A percentile compares a stretch with the other conserved stretches of the same genome.
These are phyloP conservation scores for Steinernema carpocapsae DNA, from an alignment of 2,888 invertebrate species.

Conservation along the genomic window DNA sequence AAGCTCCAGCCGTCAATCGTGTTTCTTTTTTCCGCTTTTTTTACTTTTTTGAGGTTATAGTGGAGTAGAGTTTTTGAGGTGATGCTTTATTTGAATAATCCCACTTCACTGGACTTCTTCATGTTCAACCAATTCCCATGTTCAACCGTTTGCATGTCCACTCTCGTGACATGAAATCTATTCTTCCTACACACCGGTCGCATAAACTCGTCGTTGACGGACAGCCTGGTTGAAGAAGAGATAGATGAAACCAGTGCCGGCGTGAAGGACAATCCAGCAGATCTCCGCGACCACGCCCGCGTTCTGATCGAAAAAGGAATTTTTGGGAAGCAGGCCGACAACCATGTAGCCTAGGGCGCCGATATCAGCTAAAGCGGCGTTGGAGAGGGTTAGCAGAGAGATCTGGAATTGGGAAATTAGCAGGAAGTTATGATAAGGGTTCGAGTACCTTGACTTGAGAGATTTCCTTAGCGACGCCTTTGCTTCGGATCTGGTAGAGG, in stretches of 20 bases:
- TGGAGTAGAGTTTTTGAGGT: too few relatives aligned
- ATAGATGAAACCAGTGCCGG: constrained; percentile 9
- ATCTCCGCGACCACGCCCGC: constrained; percentile 3
- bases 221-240: constrained; percentile 18
- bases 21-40: too few relatives aligned
- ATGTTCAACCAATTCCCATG: too few relatives aligned
- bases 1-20: too few relatives aligned
- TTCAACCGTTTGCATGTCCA: too few relatives aligned
- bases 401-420: not conserved
- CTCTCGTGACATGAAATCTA: too few relatives aligned
- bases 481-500: not conserved
- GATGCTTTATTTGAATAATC: too few relatives aligned
- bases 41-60: too few relatives aligned
- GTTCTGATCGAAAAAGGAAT: constrained; percentile 1
- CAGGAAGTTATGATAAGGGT: not conserved
- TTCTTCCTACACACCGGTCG: not conserved
- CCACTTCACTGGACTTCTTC: too few relatives aligned
- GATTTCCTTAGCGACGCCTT: not conserved
- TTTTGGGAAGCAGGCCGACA: not conserved
- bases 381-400: constrained; percentile 16
- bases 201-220: not conserved
- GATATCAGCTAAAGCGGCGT: not conserved
- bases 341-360: constrained; percentile 20
- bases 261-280: constrained; percentile 4
- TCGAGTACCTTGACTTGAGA: not conserved